Percentiles rank a stretch among this genome's conserved stretches.
phyloP scores from a whole-genome alignment of 2,113 vertebrate genomes.

The Chloroceryle aenea region DNA sequence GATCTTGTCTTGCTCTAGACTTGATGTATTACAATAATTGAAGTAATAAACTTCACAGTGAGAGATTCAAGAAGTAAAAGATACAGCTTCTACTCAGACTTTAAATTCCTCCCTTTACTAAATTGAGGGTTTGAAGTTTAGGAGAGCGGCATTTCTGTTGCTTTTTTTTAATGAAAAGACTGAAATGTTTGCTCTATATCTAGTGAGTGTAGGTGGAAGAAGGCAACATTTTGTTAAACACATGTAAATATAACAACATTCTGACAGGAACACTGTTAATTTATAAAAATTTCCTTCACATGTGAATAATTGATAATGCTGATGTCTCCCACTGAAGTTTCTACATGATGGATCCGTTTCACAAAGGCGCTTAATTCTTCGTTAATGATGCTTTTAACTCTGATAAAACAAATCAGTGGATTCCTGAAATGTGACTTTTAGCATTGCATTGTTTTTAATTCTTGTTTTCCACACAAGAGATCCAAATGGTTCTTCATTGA shows the following conservation, averaged over 20 bases:
- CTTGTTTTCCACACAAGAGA: neutral
- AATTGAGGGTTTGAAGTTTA: neutral
- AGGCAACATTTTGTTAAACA: constrained; percentile 22
- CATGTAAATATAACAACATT: constrained; percentile 23
- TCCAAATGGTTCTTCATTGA: neutral
- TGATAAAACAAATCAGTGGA: neutral
- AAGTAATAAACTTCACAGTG: constrained; percentile 36
- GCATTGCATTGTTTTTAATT: neutral
- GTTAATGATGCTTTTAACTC: constrained; percentile 2
- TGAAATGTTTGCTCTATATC: constrained; percentile 29
- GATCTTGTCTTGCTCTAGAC: constrained; percentile 30
- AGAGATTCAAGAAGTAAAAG: constrained; percentile 20
- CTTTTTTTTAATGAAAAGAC: neutral
- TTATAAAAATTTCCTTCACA: constrained; percentile 6
- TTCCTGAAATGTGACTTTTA: constrained; percentile 3
- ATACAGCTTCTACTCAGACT: neutral
- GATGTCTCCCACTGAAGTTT: neutral
- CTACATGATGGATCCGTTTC: neutral
- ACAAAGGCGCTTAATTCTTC: constrained; percentile 1
- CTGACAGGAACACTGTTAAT: constrained; percentile 13
- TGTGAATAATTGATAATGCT: constrained; percentile 14
- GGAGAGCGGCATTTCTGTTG: neutral
- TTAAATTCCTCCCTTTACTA: constrained; percentile 8
- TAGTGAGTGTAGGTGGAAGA: constrained; percentile 21
- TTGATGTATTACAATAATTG: constrained; percentile 46